These are phyloP conservation scores for Lethocerus indicus DNA, from an alignment of 1,140 invertebrate genomes.

Conservation along the genomic window DNA sequence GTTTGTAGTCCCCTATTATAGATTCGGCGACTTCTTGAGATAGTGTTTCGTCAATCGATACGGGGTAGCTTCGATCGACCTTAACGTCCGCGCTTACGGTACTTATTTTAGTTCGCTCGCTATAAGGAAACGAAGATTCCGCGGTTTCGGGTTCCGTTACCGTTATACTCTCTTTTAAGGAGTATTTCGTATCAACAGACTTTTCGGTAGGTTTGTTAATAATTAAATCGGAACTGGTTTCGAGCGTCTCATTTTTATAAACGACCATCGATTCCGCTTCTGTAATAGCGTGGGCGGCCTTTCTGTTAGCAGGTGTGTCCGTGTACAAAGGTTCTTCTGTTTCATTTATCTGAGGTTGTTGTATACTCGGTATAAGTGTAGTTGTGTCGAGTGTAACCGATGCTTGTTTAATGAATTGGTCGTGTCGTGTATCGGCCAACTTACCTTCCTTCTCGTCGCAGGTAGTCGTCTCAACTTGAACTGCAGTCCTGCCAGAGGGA, in stretches of 20 bases:
- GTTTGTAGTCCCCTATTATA: conserved; percentile 9
- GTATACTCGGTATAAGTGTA: conserved; percentile 10
- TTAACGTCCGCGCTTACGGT: conserved; percentile 8
- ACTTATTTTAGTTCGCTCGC: not conserved
- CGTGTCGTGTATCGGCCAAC: conserved; percentile 3
- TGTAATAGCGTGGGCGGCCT: conserved; percentile 4
- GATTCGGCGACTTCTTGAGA: conserved; percentile 14
- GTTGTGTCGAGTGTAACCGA: conserved; percentile 11
- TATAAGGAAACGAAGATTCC: conserved; percentile 5
- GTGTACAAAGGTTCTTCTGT: conserved; percentile 9
- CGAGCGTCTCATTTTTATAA: conserved; percentile 8
- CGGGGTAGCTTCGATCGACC: conserved; percentile 7
- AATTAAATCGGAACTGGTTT: conserved; percentile 5
- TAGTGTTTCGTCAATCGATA: conserved; percentile 13
- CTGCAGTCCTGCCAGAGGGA: too few species aligned
- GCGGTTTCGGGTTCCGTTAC: conserved; percentile 6
- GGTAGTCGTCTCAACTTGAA: conserved; percentile 10
- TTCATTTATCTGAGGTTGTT: conserved; percentile 9
- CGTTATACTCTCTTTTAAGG: conserved; percentile 8
- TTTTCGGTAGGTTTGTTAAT: conserved; percentile 2
- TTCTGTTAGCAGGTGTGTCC: conserved; percentile 5
- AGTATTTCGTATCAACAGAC: conserved; percentile 6
- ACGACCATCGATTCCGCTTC: conserved; percentile 11
- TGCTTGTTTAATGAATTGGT: conserved; percentile 10
- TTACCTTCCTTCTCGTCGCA: conserved; percentile 10